Evolutionary conservation across 2,888 invertebrate species (phyloP).

Genomic region (Aleiodes alternator): DNA sequence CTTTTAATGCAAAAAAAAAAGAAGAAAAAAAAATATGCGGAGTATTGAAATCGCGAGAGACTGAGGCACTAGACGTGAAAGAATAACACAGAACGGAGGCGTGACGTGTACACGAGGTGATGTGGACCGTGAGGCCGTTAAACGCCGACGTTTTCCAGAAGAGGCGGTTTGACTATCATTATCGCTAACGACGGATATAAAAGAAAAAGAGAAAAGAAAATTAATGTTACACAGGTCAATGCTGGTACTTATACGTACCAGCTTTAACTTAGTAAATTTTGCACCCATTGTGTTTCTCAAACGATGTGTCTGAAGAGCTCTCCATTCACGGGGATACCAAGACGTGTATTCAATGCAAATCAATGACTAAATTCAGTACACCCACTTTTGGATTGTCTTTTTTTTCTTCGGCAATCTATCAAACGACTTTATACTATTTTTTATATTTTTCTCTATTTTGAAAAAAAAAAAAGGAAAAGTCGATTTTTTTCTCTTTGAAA

Average conservation of each 20-base stretch:
- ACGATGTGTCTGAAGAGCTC: not conserved
- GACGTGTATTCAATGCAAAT: slow-evolving; percentile 57
- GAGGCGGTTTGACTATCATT: slow-evolving; percentile 56
- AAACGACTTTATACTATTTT: too few species aligned
- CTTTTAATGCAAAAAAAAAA: not conserved
- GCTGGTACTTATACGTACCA: slow-evolving; percentile 47
- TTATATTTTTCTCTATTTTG: not conserved
- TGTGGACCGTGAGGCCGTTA: slow-evolving; percentile 34
- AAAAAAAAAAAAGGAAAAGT: too few species aligned
- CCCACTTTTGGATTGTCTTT: slow-evolving; percentile 40
- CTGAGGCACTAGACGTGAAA: slow-evolving; percentile 8
- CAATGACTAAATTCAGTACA: slow-evolving; percentile 52
- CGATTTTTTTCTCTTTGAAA: too few species aligned
- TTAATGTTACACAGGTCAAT: slow-evolving; percentile 36
- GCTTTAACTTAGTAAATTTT: slow-evolving; percentile 54
- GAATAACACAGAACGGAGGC: slow-evolving; percentile 23
- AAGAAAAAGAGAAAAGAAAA: not conserved
- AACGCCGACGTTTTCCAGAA: slow-evolving; percentile 41
- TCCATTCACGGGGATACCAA: slow-evolving; percentile 6
- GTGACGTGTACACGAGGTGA: slow-evolving; percentile 7
- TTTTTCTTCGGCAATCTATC: not conserved
- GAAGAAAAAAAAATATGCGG: not conserved
- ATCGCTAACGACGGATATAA: slow-evolving; percentile 51
- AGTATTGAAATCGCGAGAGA: not conserved
- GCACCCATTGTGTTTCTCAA: slow-evolving; percentile 53